Conservation (phyloP, 2,797 vertebrate species). For the Microctenopoma lineatum region DNA sequence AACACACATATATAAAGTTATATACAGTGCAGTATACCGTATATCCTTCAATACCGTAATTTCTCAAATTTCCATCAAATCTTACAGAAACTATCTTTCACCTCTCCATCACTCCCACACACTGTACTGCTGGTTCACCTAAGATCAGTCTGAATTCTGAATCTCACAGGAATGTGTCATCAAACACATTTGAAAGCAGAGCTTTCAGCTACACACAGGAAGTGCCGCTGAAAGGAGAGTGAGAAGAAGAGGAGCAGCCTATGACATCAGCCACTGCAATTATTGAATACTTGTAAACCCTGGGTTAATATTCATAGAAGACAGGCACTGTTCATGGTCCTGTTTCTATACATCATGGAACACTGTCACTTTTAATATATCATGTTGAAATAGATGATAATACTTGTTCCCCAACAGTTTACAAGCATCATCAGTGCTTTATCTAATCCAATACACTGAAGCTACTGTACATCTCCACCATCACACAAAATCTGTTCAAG, state of each 20-base stretch:
- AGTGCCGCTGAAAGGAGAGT: background rate
- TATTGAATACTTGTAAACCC: background rate
- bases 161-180: conserved; percentile 18
- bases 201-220: background rate
- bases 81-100: background rate
- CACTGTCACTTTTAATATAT: background rate
- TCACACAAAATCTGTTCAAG: background rate
- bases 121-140: conserved; percentile 1
- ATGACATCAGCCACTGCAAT: background rate
- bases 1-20: background rate
- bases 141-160: conserved; percentile 7
- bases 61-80: background rate
- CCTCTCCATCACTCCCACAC: conserved; percentile 11
- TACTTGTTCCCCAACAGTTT: background rate
- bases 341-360: background rate
- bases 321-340: background rate
- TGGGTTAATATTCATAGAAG: background rate
- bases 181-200: conserved; percentile 7
- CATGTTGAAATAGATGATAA: background rate
- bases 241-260: too few relatives aligned
- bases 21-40: background rate
- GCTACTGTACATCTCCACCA: background rate
- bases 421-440: conserved; percentile 1
- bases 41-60: background rate
- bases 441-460: background rate